phyloP scores from a whole-genome alignment of 2,113 vertebrate genomes.

The Bucco capensis region DNA sequence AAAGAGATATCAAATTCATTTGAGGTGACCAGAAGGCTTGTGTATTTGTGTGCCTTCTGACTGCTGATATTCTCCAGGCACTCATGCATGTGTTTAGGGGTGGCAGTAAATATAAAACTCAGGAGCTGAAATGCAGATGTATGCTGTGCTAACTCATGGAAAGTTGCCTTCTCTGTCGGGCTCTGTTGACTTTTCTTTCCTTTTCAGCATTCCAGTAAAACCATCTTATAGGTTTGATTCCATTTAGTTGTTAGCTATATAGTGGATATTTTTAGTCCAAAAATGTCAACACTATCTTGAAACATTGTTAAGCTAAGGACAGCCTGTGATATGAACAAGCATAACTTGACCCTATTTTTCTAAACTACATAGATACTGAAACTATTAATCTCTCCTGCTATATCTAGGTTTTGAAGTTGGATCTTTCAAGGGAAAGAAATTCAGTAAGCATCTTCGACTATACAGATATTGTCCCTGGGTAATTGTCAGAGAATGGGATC shows the following conservation, averaged over 20 bases:
- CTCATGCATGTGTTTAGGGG: neutral
- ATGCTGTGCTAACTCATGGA: neutral
- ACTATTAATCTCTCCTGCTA: neutral
- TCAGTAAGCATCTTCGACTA: neutral
- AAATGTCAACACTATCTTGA: constrained; percentile 26
- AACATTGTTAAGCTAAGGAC: constrained; percentile 15
- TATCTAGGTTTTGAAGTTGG: neutral
- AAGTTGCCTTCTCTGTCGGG: neutral
- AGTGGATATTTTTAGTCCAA: constrained; percentile 31
- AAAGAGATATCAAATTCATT: neutral
- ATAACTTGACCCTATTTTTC: neutral
- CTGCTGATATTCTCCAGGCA: neutral
- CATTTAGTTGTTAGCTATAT: neutral
- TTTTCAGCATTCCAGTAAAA: neutral
- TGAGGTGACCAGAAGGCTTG: neutral
- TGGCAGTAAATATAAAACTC: neutral
- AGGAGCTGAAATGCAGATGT: neutral
- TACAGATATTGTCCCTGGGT: neutral
- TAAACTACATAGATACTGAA: neutral
- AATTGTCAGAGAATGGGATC: neutral
- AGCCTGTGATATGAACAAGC: neutral
- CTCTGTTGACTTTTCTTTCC: neutral
- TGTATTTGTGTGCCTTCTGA: neutral
- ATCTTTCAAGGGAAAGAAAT: neutral
- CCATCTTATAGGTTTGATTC: neutral